Conservation (phyloP, 2,113 vertebrate species). For the Brienomyrus brachyistius region DNA sequence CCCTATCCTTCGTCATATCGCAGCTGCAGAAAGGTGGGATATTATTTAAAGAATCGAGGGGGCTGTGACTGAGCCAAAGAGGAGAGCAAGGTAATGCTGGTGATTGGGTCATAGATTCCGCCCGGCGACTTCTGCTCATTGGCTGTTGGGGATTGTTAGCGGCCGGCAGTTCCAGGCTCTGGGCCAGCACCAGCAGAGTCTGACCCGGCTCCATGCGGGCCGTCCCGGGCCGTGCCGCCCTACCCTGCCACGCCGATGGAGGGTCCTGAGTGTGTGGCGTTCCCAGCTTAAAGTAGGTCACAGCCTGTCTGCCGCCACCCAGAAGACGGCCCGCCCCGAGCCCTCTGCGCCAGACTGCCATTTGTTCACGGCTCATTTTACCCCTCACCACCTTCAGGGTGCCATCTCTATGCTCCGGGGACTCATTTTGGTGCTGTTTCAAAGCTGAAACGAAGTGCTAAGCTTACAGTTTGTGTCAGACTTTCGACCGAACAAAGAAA, state of each 20-base stretch:
- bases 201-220: background rate
- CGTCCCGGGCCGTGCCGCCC: background rate
- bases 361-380: background rate
- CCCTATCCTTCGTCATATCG: background rate
- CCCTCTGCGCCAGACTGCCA: background rate
- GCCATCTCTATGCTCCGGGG: background rate
- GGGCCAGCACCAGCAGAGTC: background rate
- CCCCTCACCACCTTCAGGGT: background rate
- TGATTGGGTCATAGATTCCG: background rate
- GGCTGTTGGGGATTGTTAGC: background rate
- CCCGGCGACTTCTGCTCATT: background rate
- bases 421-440: background rate
- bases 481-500: background rate
- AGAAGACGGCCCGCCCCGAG: background rate
- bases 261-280: background rate
- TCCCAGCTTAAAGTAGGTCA: background rate
- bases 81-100: background rate
- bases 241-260: background rate
- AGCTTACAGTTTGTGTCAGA: background rate
- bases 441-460: background rate
- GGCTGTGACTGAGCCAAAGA: background rate
- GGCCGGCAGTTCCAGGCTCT: background rate
- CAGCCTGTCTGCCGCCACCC: background rate
- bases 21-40: background rate
- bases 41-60: background rate